Percentiles rank a stretch among this genome's conserved stretches.
Evolutionary conservation across 2,888 invertebrate species (phyloP).

Genomic region (Artemia sinica): DNA sequence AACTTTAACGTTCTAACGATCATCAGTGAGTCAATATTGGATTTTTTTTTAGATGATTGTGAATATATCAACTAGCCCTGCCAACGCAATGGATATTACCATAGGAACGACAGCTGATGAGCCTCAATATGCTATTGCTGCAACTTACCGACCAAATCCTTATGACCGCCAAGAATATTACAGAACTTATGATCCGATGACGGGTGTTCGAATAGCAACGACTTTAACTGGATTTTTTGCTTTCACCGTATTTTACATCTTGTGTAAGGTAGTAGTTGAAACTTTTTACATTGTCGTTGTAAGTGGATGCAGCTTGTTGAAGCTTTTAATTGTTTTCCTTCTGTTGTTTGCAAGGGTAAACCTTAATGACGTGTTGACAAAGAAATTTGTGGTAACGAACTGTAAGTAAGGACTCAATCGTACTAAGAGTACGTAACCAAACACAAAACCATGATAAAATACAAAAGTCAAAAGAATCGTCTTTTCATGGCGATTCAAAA

Average conservation of each 20-base stretch:
- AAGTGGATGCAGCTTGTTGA: slow-evolving; percentile 1
- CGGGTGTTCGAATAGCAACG: slow-evolving; percentile 74
- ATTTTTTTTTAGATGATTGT: too few relatives aligned
- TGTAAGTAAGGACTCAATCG: too few relatives aligned
- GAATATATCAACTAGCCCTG: too few relatives aligned
- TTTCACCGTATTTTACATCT: slow-evolving; percentile 71
- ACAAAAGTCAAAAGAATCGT: too few relatives aligned
- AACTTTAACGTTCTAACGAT: too few relatives aligned
- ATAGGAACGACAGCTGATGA: not conserved
- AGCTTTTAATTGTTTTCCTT: not conserved
- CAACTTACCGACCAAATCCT: slow-evolving; percentile 1
- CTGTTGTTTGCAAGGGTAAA: not conserved
- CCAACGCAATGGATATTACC: not conserved
- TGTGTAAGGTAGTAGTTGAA: slow-evolving; percentile 64
- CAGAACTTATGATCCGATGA: slow-evolving; percentile 82
- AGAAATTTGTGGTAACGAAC: too few relatives aligned
- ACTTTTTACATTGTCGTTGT: slow-evolving; percentile 4
- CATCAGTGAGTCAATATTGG: too few relatives aligned
- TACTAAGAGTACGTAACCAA: too few relatives aligned
- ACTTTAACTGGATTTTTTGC: slow-evolving; percentile 79
- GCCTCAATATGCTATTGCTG: slow-evolving; percentile 1
- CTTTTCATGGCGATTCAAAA: too few relatives aligned
- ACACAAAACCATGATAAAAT: too few relatives aligned
- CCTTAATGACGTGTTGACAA: too few relatives aligned
- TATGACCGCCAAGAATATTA: slow-evolving; percentile 43